Evolutionary conservation across 2,888 invertebrate genomes (phyloP).

Genomic region (Pandemis corylana): DNA sequence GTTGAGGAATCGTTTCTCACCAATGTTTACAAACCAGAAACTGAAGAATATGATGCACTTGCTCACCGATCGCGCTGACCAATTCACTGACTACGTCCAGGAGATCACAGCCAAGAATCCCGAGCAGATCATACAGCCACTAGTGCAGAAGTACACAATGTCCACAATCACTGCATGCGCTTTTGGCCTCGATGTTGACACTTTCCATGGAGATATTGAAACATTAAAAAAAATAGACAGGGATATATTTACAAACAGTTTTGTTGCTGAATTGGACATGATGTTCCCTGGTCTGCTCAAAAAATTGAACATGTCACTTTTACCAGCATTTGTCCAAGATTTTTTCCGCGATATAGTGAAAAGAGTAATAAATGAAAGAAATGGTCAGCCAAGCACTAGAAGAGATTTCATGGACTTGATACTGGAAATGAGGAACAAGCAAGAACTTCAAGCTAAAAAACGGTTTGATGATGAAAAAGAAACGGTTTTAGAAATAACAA

Average conservation of each 20-base stretch:
- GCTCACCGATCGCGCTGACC: constrained; percentile 17
- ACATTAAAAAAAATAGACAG: constrained; percentile 13
- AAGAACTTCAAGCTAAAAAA: constrained; percentile 49
- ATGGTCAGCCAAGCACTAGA: constrained; percentile 53
- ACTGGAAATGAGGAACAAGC: constrained; percentile 55
- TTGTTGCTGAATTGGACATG: constrained; percentile 47
- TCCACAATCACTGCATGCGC: constrained; percentile 54
- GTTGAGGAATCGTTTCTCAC: constrained; percentile 41
- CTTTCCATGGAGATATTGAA: background rate
- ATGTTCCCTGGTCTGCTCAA: constrained; percentile 60
- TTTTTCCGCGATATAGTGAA: constrained; percentile 56
- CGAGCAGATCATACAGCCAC: constrained; percentile 52
- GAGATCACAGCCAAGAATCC: constrained; percentile 25
- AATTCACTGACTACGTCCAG: constrained; percentile 9
- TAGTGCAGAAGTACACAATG: constrained; percentile 57
- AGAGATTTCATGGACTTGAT: constrained; percentile 65
- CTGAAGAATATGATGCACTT: constrained; percentile 40
- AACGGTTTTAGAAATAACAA: constrained; percentile 49
- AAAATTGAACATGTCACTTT: constrained; percentile 50
- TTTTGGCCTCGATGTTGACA: constrained; percentile 55
- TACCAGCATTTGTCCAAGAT: constrained; percentile 49
- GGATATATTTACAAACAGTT: constrained; percentile 5
- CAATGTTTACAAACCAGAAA: constrained; percentile 41
- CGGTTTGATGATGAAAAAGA: constrained; percentile 44
- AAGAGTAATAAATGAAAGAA: constrained; percentile 54